phyloP scores from a whole-genome alignment of 1,140 invertebrate species.

The Patella vulgata region DNA sequence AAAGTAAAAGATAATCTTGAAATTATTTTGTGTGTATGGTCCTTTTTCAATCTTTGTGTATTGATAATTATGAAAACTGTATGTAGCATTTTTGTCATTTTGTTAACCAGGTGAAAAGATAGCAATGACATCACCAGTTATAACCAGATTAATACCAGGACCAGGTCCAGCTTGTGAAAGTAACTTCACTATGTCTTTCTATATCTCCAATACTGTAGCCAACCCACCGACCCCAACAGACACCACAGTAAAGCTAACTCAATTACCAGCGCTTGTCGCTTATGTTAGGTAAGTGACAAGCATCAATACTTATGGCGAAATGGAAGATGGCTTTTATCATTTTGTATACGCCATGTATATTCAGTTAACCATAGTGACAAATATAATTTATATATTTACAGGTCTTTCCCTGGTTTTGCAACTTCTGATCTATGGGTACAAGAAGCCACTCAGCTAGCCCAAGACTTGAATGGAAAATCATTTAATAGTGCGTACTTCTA shows the following conservation, averaged over 20 bases:
- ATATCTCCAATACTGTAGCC: conserved; percentile 19
- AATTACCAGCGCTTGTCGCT: conserved; percentile 47
- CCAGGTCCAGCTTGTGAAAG: conserved; percentile 57
- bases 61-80: no score
- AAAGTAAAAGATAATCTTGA: no score
- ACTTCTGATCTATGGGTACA: conserved; percentile 21
- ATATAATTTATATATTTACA: no score
- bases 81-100: no score
- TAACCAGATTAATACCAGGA: conserved; percentile 53
- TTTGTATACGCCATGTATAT: no score
- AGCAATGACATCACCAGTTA: conserved; percentile 64
- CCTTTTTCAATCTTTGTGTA: no score
- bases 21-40: no score
- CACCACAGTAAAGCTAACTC: conserved; percentile 28
- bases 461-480: conserved; percentile 20
- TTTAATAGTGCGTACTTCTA: conserved; percentile 37
- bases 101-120: conserved; percentile 51
- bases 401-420: conserved; percentile 43
- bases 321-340: no score
- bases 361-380: no score
- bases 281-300: conserved; percentile 52
- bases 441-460: conserved; percentile 31
- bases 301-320: no score
- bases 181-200: conserved; percentile 66
- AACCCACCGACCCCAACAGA: conserved; percentile 37